Evolutionary conservation across 2,113 vertebrate genomes (phyloP), one percentile per base, ranked within the genome.

Genomic region (Machaerirhynchus nigripectus): DNA sequence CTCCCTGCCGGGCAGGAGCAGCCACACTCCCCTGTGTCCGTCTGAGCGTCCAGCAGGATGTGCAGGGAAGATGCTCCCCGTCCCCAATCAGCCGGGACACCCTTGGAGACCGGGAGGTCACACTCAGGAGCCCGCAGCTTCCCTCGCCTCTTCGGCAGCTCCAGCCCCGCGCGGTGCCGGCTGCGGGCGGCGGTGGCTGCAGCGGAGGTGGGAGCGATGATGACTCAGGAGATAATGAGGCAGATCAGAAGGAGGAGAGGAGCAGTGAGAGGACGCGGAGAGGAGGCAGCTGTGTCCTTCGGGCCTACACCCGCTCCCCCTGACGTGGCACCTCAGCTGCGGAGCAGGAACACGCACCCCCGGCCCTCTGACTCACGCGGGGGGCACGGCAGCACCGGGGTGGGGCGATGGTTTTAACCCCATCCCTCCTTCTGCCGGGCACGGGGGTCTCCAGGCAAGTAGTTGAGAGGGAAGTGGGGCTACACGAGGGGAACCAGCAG

Each of bases 221-320:
- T 95, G 94, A 96, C 92, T 94, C 87, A 96, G 89, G 93, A 96
- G 92, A 90, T 95, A 94, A 96, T 71, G 86, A 89, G 56, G 92
- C 85, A 63, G 50, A 79, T 75, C 76, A 77, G 91, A 74, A 81
- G 89, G 93, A 86, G 87, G 75, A 95, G 79, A 93, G 59, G 87
- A 85, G 64, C 68, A 19, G 30, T 1, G 52, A 83, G 56, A 67
- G 81, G 81, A 87, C 84, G 79, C 46, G 83, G 87, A 7, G 16
- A 78, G 69, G 85, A 90, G 89, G 90, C 93, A 93, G 95, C 91
- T 84, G 90, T 71, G 56, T 90, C 96, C 95, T 96, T 84, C 50
- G 40, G 94, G 91, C 87, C 82, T 21, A 86, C 95, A 68, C 92
- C 59, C 88, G n/a, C 80, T 75, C 88, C 79, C 77, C 91, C 71